Evolutionary conservation across 2,797 vertebrate genomes (phyloP).

Genomic region (Diplodus sargus): DNA sequence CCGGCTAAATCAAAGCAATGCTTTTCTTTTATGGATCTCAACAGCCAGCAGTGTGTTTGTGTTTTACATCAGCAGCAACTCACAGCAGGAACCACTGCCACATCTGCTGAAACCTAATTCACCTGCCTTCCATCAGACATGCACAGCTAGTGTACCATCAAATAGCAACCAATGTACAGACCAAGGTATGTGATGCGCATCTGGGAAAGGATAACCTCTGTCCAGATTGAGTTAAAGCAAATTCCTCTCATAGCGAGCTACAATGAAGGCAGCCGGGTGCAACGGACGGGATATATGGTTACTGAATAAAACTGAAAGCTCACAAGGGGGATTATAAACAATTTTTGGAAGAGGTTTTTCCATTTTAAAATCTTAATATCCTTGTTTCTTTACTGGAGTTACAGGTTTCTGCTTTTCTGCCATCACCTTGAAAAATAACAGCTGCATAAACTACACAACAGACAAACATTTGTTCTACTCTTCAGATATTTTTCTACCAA

Average conservation of each 20-base stretch:
- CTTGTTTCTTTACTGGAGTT: neutral
- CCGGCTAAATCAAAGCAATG: constrained; percentile 11
- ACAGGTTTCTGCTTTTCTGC: neutral
- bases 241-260: neutral
- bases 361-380: neutral
- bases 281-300: neutral
- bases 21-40: neutral
- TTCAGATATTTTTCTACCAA: neutral
- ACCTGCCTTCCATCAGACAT: neutral
- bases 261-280: neutral
- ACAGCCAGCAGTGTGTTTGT: neutral
- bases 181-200: neutral
- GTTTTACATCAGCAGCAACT: neutral
- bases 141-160: neutral
- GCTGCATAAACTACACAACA: neutral
- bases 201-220: constrained; percentile 2
- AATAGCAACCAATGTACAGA: neutral
- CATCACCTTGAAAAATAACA: neutral
- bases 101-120: constrained; percentile 1
- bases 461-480: neutral
- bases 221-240: constrained; percentile 8
- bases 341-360: too few species aligned
- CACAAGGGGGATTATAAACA: too few species aligned
- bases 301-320: neutral
- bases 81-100: neutral